Conservation (phyloP, 2,888 invertebrate genomes). For the Nymphalis urticae region DNA sequence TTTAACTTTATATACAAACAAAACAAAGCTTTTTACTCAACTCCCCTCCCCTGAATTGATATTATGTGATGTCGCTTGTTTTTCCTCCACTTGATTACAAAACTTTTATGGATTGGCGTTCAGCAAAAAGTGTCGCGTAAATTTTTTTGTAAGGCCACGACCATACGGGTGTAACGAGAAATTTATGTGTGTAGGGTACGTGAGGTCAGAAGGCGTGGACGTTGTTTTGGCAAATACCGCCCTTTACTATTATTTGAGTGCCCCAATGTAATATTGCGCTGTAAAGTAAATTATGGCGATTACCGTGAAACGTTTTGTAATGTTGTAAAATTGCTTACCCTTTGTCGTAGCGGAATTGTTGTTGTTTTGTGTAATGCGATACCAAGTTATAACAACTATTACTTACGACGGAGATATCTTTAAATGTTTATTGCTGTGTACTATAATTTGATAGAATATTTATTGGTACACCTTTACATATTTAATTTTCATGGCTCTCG, state of each 20-base stretch:
- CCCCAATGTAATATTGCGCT: conserved; percentile 40
- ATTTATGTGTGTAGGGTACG: conserved; percentile 65
- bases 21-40: conserved; percentile 17
- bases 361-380: neutral
- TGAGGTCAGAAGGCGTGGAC: conserved; percentile 59
- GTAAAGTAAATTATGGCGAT: conserved; percentile 34
- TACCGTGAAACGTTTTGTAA: conserved; percentile 25
- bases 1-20: neutral
- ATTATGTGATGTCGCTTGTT: conserved; percentile 53
- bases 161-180: conserved; percentile 63
- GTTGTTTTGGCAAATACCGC: conserved; percentile 47
- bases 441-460: too few species aligned
- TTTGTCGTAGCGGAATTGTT: neutral
- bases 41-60: conserved; percentile 36
- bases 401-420: neutral
- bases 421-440: too few species aligned
- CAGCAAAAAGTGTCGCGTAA: conserved; percentile 59
- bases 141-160: conserved; percentile 55
- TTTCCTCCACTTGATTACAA: conserved; percentile 63
- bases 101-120: conserved; percentile 59
- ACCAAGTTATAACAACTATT: neutral
- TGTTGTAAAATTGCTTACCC: conserved; percentile 8
- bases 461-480: too few species aligned
- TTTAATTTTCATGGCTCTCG: too few species aligned
- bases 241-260: conserved; percentile 51